These are phyloP conservation scores for Struthidea cinerea DNA, from an alignment of 2,113 vertebrate genomes.

Conservation along the genomic window DNA sequence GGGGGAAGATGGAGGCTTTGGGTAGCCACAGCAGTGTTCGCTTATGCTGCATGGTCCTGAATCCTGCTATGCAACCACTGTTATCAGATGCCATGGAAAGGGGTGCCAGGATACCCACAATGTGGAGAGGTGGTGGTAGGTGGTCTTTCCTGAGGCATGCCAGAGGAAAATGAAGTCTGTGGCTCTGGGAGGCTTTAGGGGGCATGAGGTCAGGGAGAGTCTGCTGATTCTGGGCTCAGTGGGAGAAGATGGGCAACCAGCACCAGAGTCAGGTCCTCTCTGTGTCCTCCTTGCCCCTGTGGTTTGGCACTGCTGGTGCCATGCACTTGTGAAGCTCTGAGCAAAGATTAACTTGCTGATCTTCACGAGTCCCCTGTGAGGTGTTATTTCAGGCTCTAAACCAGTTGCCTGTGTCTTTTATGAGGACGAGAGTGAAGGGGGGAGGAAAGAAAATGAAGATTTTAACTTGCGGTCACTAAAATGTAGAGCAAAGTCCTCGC, in stretches of 20 bases:
- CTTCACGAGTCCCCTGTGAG: slow-evolving; percentile 5
- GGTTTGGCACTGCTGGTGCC: neutral
- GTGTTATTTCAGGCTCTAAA: slow-evolving; percentile 59
- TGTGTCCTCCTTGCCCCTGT: neutral
- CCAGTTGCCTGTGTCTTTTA: slow-evolving; percentile 49
- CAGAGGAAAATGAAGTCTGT: neutral
- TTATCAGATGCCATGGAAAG: neutral
- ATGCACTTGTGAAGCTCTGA: neutral
- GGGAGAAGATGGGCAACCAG: neutral
- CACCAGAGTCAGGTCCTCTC: neutral
- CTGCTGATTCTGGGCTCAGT: neutral
- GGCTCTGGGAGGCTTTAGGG: neutral
- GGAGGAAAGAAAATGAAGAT: neutral
- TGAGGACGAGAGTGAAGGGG: neutral
- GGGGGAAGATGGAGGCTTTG: neutral
- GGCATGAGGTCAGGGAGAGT: neutral
- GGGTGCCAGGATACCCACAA: fast-evolving
- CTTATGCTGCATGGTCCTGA: neutral
- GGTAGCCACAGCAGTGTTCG: neutral
- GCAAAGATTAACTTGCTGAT: slow-evolving; percentile 34
- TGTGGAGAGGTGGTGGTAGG: neutral
- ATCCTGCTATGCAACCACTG: fast-evolving
- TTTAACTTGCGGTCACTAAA: slow-evolving; percentile 30
- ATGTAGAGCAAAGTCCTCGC: slow-evolving; percentile 26
- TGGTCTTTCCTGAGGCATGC: neutral